Base-by-base conservation (phyloP, 2,797 vertebrate genomes). In the Kryptolebias ocellatus region DNA sequence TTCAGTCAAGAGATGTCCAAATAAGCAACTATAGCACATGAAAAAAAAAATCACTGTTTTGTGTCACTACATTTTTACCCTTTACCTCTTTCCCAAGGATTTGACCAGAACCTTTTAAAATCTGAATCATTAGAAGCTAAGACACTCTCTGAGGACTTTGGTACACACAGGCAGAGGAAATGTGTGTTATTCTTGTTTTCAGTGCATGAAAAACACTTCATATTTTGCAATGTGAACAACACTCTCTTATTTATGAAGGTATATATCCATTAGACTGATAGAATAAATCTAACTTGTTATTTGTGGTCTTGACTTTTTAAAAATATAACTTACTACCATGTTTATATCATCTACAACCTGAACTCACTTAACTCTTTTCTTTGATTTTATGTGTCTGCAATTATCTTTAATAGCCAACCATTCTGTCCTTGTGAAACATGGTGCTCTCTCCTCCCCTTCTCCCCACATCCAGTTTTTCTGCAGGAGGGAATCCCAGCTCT, bases 401-500 rank as follows among this genome's bases (percentile, higher is more conserved):
- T 34, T 42, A 29, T 73, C 7, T 9, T 52, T n/a, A 62, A 27
- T 37, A 57, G 54, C 49, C 44, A 73, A 16, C 52, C 29, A 24
- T 56, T 74, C 27, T 70, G 20, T 51, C 49, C 65, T 58, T 57
- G 24, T 62, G 62, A 60, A 60, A 62, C 53, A 57, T 58, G 24
- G 44, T 67, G 34, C 37, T 65, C 59, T 53, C 50, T 18, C 12
- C n/a, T 61, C 15, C 11, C 51, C 5, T 4, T 0, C 34, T 55
- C 31, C 61, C 61, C 53, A 47, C 56, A 42, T 68, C 64, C 70
- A 45, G 28, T 69, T 76, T 81, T 58, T 61, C 62, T 84, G 69
- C 87, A 89, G 83, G 74, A 92, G 92, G 92, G 93, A 94, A 94
- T 93, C 93, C 94, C 93, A 68, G 34, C 82, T 83, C 83, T 83